Base-by-base conservation (phyloP, 2,888 invertebrate species). In the Mechanitis messenoides region DNA sequence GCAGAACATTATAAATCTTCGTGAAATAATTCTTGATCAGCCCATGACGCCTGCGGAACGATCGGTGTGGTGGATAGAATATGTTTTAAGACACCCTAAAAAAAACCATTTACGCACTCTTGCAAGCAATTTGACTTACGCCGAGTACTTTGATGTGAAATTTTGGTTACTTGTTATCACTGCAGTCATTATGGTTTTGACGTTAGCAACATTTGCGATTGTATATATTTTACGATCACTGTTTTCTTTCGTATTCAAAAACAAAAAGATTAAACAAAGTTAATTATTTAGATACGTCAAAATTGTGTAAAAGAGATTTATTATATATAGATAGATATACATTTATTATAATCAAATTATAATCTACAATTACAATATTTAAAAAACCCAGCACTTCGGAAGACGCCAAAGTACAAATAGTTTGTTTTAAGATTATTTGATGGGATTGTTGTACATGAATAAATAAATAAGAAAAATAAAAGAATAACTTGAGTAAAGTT, bases 1-100 rank as follows among this genome's bases (percentile, higher is more conserved):
- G 1, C n/a, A 63, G 12, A 79, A 76, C 61, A 70, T 79, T 7
- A 50, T 55, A 0, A 64, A 62, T 1, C 67, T 85, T 0, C 69
- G 76, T 1, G 60, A 61, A 0, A 50, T 85, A 3, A 70, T 85
- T 66, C 64, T 66, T 5, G 88, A 89, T 61, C 77, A 82, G 63
- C 85, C 85, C 0, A 74, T 80, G 67, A 63, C 66, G 0, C 74
- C 83, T 0, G 54, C 87, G 38, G 80, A 87, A 4, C 80, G 81
- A n/a, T 84, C 84, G 0, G 71, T 89, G 2, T 88, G 88, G 87
- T 87, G 87, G 86, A 80, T 78, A 7, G 85, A 85, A 63, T 79
- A 85, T 64, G 78, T 83, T 3, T 64, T 88, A 33, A 74, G 86
- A 3, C 82, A 87, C 64, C 75, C 79, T 11, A 84, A 87, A 0